These are phyloP conservation scores for Conus canariensis DNA, from an alignment of 2,888 invertebrate genomes.

Conservation along the genomic window DNA sequence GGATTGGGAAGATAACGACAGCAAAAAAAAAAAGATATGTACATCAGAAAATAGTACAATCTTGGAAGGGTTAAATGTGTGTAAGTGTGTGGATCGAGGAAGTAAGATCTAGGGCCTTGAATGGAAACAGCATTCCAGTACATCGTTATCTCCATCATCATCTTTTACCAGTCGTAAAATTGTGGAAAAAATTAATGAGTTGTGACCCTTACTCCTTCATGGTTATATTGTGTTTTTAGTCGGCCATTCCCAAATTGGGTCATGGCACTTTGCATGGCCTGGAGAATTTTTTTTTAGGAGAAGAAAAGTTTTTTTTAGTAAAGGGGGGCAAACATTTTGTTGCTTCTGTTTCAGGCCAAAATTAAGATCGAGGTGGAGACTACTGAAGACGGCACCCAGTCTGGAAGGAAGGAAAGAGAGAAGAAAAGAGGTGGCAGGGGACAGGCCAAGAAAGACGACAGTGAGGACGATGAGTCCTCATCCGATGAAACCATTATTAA, in stretches of 20 bases:
- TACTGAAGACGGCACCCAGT: background rate
- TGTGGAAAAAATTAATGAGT: no score
- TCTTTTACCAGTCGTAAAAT: no score
- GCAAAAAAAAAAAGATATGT: background rate
- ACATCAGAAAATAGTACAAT: background rate
- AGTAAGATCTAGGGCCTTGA: no score
- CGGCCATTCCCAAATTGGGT: no score
- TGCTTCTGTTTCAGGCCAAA: background rate
- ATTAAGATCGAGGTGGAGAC: background rate
- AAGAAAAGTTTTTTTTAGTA: background rate
- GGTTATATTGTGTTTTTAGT: no score
- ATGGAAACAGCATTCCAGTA: no score
- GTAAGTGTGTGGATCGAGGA: no score
- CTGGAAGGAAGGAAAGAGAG: background rate
- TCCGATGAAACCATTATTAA: slow-evolving; percentile 29
- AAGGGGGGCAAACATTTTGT: background rate
- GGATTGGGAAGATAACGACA: background rate
- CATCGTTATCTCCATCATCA: no score
- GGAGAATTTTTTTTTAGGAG: background rate
- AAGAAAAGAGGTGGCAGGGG: background rate
- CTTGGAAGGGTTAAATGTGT: no score
- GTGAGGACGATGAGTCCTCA: background rate
- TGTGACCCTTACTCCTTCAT: no score
- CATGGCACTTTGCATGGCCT: no score
- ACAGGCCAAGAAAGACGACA: background rate